Base-by-base conservation (phyloP, 2,113 vertebrate genomes). In the Etheostoma spectabile region DNA sequence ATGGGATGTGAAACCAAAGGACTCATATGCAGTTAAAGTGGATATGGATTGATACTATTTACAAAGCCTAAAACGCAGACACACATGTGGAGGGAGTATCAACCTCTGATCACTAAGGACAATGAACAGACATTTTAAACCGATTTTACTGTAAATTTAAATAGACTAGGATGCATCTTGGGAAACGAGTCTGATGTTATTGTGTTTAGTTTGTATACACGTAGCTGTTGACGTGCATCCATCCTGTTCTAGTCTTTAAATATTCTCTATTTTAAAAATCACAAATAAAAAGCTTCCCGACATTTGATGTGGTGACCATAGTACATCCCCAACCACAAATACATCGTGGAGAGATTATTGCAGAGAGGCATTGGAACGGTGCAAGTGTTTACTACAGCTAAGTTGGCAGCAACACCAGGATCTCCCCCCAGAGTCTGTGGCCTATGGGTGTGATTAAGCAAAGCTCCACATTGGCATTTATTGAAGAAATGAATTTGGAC, bases 11-110 rank as follows among this genome's bases (percentile, higher is more conserved):
- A 85, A 79, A 84, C 27, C 79, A 83, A 61, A 84, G 63, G 65
- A 71, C 72, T 92, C 74, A 79, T 82, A 81, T 84, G 74, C 38
- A 73, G 63, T 49, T 71, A 75, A 87, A 90, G 83, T 86, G 86
- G 88, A 87, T 88, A 89, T 85, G 77, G 89, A 91, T 91, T 86
- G 88, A 89, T 86, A 27, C 65, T 86, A 49, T 84, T 79, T 74
- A 55, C 35, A 76, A 77, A 82, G 62, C 74, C 61, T 48, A 61
- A 10, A 90, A 62, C 49, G 19, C 78, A 82, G 61, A 65, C 66
- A 48, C 67, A 63, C 38, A 49, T 13, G 2, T 53, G 22, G 48
- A 62, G 52, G 51, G 30, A 62, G 60, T 38, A 81, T 86, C 85
- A 77, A 83, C 74, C 45, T 80, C 51, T 74, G 60, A 86, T 81